A percentile compares a stretch with the other conserved stretches of the same genome.
phyloP scores from a whole-genome alignment of 30 jellyfish, hydroid and myxozoan genomes.

The Pseudorhiza aurosa region DNA sequence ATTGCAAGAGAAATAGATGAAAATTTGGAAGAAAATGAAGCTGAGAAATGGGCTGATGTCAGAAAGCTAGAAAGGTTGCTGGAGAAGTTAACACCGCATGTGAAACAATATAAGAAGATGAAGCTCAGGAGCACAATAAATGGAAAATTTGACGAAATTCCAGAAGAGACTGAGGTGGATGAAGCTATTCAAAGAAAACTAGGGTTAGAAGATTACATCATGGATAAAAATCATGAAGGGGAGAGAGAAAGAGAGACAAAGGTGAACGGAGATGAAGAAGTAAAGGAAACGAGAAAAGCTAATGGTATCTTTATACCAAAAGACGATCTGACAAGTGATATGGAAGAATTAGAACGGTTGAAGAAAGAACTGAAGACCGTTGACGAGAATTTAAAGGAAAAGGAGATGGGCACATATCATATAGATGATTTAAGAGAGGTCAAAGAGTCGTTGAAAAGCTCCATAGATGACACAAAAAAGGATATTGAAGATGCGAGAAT shows the following conservation, averaged over 20 bases:
- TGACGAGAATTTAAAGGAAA: too few relatives aligned
- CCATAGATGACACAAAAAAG: slow-evolving; percentile 24
- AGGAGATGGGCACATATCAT: slow-evolving; percentile 7
- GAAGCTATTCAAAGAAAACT: not conserved
- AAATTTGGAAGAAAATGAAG: not conserved
- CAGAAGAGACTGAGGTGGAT: slow-evolving; percentile 18
- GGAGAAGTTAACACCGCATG: slow-evolving; percentile 17
- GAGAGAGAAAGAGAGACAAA: not conserved
- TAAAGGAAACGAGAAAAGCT: not conserved
- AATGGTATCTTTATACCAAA: not conserved
- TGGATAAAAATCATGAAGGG: not conserved
- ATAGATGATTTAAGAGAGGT: slow-evolving; percentile 14
- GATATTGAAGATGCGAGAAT: slow-evolving; percentile 3
- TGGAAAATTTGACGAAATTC: not conserved
- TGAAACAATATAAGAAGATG: not conserved
- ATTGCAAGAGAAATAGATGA: slow-evolving; percentile 18
- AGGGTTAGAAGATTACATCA: not conserved
- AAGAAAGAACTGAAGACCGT: not conserved
- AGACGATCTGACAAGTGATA: not conserved
- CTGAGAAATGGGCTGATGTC: not conserved
- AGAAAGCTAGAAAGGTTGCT: slow-evolving; percentile 18
- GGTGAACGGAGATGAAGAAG: not conserved
- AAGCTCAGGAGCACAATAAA: not conserved
- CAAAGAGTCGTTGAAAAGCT: slow-evolving; percentile 17
- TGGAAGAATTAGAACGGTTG: not conserved